phyloP scores from a whole-genome alignment of 2,888 invertebrate genomes.

The Coelopa pilipes region DNA sequence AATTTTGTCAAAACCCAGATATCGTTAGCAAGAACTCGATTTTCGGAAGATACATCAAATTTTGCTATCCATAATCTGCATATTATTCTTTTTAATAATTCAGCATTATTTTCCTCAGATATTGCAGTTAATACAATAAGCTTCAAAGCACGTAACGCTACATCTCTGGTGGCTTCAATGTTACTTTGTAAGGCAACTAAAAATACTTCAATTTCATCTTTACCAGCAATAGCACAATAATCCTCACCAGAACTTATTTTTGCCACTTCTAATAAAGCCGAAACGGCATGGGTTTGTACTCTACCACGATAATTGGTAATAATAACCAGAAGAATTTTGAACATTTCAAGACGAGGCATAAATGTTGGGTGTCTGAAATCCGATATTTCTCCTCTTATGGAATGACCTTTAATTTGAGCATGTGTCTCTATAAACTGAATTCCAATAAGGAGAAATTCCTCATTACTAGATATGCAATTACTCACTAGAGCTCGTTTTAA shows the following conservation, averaged over 20 bases:
- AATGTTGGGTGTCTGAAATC: slow-evolving; percentile 79
- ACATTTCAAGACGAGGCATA: slow-evolving; percentile 84
- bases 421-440: slow-evolving; percentile 79
- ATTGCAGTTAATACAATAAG: slow-evolving; percentile 73
- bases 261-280: slow-evolving; percentile 84
- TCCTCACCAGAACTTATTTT: slow-evolving; percentile 76
- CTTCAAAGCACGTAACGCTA: slow-evolving; percentile 78
- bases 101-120: slow-evolving; percentile 69
- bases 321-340: slow-evolving; percentile 80
- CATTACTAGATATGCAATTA: slow-evolving; percentile 68
- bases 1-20: slow-evolving; percentile 74
- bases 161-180: slow-evolving; percentile 79
- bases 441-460: slow-evolving; percentile 71
- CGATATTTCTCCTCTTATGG: slow-evolving; percentile 61
- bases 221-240: slow-evolving; percentile 73
- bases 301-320: slow-evolving; percentile 77
- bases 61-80: slow-evolving; percentile 85
- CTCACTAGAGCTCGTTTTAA: slow-evolving; percentile 73
- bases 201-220: slow-evolving; percentile 80
- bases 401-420: slow-evolving; percentile 72
- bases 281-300: slow-evolving; percentile 81
- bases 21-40: slow-evolving; percentile 73
- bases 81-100: slow-evolving; percentile 72
- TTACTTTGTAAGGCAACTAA: slow-evolving; percentile 81
- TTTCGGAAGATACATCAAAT: slow-evolving; percentile 82